Evolutionary conservation across 2,888 invertebrate genomes (phyloP).

Genomic region (Oeneis ivallda): DNA sequence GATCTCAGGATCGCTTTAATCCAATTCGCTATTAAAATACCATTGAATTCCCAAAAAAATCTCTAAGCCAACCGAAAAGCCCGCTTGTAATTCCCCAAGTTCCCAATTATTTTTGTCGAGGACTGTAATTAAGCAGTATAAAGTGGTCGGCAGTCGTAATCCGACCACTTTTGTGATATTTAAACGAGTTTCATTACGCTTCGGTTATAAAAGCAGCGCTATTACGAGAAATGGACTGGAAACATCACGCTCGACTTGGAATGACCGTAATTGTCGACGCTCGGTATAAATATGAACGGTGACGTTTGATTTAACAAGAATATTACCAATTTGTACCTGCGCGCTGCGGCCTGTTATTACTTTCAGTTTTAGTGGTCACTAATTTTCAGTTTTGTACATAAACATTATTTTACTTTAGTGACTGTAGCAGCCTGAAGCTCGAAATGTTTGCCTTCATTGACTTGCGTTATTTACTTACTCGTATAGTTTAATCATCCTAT

Average conservation of each 20-base stretch:
- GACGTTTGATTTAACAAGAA: slow-evolving; percentile 47
- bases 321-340: slow-evolving; percentile 15
- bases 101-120: slow-evolving; percentile 78
- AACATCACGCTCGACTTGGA: slow-evolving; percentile 73
- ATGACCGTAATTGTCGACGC: slow-evolving; percentile 70
- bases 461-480: no score
- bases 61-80: slow-evolving; percentile 61
- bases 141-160: slow-evolving; percentile 73
- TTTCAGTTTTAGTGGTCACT: not conserved
- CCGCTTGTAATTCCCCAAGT: slow-evolving; percentile 70
- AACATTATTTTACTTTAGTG: not conserved
- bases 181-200: slow-evolving; percentile 79
- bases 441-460: no score
- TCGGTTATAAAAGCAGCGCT: slow-evolving; percentile 75
- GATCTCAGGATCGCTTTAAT: slow-evolving; percentile 11
- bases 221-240: slow-evolving; percentile 78
- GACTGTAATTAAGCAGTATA: slow-evolving; percentile 78
- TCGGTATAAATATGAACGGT: slow-evolving; percentile 45
- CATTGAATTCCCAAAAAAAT: slow-evolving; percentile 36
- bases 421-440: no score
- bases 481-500: no score
- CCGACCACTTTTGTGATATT: slow-evolving; percentile 79
- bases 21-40: slow-evolving; percentile 20
- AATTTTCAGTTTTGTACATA: not conserved
- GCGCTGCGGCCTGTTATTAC: not conserved